Percentiles rank a stretch among this genome's conserved stretches.
Evolutionary conservation across 2,888 invertebrate species (phyloP).

Genomic region (Ormyrus thymus): DNA sequence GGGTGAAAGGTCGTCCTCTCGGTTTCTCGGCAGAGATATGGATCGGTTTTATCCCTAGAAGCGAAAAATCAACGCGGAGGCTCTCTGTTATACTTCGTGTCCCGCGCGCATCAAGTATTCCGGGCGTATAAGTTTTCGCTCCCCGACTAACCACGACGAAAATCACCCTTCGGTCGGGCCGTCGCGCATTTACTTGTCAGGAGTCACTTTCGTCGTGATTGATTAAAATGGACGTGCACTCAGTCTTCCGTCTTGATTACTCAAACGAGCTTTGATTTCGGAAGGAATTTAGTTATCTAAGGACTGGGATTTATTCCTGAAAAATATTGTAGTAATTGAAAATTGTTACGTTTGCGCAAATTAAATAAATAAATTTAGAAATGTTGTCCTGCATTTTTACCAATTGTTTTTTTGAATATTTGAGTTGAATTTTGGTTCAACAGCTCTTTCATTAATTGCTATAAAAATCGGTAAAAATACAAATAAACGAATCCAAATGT

Average conservation of each 20-base stretch:
- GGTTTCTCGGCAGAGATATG: slow-evolving; percentile 20
- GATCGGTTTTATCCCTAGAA: slow-evolving; percentile 11
- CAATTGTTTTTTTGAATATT: too few relatives aligned
- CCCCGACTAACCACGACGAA: background rate
- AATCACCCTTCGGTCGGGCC: background rate
- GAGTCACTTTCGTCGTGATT: slow-evolving; percentile 42
- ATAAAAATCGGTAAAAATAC: too few relatives aligned
- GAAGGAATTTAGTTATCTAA: too few relatives aligned
- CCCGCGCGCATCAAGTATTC: slow-evolving; percentile 32
- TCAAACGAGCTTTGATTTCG: too few relatives aligned
- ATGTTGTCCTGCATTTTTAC: too few relatives aligned
- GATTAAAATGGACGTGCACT: slow-evolving; percentile 36
- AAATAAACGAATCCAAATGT: too few relatives aligned
- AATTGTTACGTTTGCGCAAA: too few relatives aligned
- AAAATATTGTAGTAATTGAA: too few relatives aligned
- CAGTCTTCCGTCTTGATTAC: background rate
- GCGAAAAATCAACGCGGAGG: slow-evolving; percentile 5
- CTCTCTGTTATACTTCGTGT: background rate
- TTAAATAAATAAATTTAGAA: too few relatives aligned
- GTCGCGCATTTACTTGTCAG: slow-evolving; percentile 26
- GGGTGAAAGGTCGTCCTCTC: background rate
- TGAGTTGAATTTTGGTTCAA: too few relatives aligned
- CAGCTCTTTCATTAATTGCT: too few relatives aligned
- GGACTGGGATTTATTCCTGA: too few relatives aligned
- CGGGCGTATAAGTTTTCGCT: slow-evolving; percentile 25